Evolutionary conservation across 2,888 invertebrate genomes (phyloP).

Genomic region (Rhamnusium bicolor): DNA sequence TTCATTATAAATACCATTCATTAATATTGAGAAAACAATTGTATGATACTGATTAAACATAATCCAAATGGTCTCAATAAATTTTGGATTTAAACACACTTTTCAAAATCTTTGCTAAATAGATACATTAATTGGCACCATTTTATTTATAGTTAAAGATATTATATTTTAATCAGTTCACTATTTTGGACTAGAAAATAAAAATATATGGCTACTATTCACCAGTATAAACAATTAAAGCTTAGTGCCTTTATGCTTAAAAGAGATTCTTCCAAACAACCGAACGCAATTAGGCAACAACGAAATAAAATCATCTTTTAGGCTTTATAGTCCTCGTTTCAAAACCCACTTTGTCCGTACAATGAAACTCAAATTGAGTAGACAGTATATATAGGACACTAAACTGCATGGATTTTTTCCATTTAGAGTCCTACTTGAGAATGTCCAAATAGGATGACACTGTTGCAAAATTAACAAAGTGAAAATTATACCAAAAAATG

Average conservation of each 20-base stretch:
- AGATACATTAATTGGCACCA: background rate
- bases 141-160: background rate
- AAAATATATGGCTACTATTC: background rate
- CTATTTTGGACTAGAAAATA: background rate
- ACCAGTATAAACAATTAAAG: background rate
- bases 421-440: too few relatives aligned
- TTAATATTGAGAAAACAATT: too few relatives aligned
- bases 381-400: too few relatives aligned
- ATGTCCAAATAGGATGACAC: too few relatives aligned
- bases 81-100: background rate
- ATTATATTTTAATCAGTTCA: background rate
- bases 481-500: too few relatives aligned
- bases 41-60: background rate
- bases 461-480: too few relatives aligned
- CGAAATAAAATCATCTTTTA: background rate
- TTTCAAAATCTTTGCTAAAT: too few relatives aligned
- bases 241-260: background rate
- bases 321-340: too few relatives aligned
- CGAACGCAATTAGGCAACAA: background rate
- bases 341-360: too few relatives aligned
- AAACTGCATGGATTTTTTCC: too few relatives aligned
- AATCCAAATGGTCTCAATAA: background rate
- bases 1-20: too few relatives aligned
- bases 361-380: too few relatives aligned
- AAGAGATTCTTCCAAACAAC: background rate